Evolutionary conservation across 2,888 invertebrate species (phyloP).

Genomic region (Argyresthia goedartella): DNA sequence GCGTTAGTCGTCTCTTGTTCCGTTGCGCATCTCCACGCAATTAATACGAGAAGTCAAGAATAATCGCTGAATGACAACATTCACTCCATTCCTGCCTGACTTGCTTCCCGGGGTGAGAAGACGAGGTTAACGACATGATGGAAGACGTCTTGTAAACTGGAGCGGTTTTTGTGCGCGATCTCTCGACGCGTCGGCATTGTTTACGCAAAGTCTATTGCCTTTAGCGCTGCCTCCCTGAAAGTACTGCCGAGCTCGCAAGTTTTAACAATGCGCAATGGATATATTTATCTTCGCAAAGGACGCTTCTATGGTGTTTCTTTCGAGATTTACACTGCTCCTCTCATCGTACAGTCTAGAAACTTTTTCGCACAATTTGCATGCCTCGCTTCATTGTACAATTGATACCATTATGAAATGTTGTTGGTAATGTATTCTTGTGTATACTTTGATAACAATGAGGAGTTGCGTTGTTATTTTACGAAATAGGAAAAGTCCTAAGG

Average conservation of each 20-base stretch:
- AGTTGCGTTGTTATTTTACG: too few relatives aligned
- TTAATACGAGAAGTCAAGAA: background rate
- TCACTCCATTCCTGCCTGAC: too few relatives aligned
- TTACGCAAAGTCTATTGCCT: conserved; percentile 5
- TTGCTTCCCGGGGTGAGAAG: background rate
- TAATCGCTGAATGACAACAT: too few relatives aligned
- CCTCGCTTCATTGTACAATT: background rate
- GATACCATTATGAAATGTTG: too few relatives aligned
- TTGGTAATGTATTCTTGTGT: too few relatives aligned
- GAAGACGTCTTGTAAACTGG: conserved; percentile 1
- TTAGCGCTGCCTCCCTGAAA: background rate
- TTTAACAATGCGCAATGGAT: background rate
- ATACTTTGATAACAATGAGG: too few relatives aligned
- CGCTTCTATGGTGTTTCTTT: too few relatives aligned
- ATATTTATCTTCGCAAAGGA: too few relatives aligned
- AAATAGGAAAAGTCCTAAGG: too few relatives aligned
- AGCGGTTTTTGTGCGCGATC: background rate
- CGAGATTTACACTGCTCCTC: too few relatives aligned
- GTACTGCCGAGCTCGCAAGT: background rate
- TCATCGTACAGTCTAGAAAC: background rate
- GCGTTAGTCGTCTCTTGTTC: background rate
- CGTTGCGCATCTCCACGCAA: background rate
- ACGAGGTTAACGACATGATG: conserved; percentile 4
- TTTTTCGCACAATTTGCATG: background rate
- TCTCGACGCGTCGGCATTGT: conserved; percentile 1